Base-by-base conservation (phyloP, 1,140 invertebrate genomes). In the Hesperophylax magnus region DNA sequence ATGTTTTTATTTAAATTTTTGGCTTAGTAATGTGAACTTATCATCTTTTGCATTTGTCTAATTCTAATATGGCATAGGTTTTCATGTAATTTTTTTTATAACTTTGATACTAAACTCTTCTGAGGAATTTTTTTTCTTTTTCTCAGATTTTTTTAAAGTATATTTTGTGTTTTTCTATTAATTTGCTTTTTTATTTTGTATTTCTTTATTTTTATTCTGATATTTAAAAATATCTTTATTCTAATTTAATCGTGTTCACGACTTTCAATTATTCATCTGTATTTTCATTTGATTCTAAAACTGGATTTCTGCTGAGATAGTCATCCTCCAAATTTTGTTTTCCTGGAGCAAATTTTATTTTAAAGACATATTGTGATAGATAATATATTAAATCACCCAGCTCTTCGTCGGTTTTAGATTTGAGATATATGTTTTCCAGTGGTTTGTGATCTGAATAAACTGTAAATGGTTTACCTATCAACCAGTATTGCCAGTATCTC, bases 361-460 rank as follows among this genome's bases (percentile, higher is more conserved):
- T 54, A n/a, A 7, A 54, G n/a, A 3, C 53, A 54, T 54, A 54
- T n/a, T 54, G 53, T 3, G 53, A 27, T 2, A 27, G 27, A 27
- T 27, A 27, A 78, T 86, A 86, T 14, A 82, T 86, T 31, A 88
- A 78, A 69, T 88, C 86, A 15, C 87, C 86, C n/a, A n/a, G 27
- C 27, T 27, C 27, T 27, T 27, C 27, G 27, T 27, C 27, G 27
- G 27, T 27, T 27, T 88, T 47, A 85, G 52, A 83, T n/a, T 88
- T 88, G 47, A 87, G 80, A 72, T 88, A 88, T 77, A 88, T 61
- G 47, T 88, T 88, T 84, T 86, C 85, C 75, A 86, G 83, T 85
- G 87, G 86, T 83, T 88, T 88, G 79, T 89, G 87, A 81, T 88
- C 87, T 72, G 87, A 86, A 65, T 81, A 88, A 60, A 88, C 86